phyloP scores from a whole-genome alignment of 92 coral and sea anemone genomes.

The Bergia sp. region DNA sequence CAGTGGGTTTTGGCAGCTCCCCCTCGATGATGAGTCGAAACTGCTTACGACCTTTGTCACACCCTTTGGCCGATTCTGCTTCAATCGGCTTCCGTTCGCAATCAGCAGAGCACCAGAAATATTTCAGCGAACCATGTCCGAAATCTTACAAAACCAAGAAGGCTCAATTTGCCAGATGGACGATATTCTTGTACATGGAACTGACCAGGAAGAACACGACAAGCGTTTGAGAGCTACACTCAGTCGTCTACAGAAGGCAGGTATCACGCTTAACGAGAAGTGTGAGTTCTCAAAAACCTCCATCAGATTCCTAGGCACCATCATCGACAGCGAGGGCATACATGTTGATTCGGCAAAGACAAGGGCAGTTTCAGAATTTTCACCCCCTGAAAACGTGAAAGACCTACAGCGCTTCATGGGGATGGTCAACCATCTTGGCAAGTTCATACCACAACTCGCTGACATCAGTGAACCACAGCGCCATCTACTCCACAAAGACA shows the following conservation, averaged over 20 bases:
- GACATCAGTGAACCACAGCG: slow-evolving; percentile 54
- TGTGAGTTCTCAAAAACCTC: slow-evolving; percentile 58
- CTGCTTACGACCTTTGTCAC: slow-evolving; percentile 40
- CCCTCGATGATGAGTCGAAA: slow-evolving; percentile 21
- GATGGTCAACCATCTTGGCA: slow-evolving; percentile 57
- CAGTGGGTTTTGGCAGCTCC: slow-evolving; percentile 53
- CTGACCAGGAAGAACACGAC: slow-evolving; percentile 57
- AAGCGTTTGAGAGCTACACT: slow-evolving; percentile 53
- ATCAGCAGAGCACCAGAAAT: slow-evolving; percentile 46
- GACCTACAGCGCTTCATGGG: slow-evolving; percentile 56
- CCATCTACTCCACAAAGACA: background rate
- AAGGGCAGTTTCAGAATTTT: slow-evolving; percentile 52
- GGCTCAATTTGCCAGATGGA: slow-evolving; percentile 58
- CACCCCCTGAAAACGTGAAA: slow-evolving; percentile 42
- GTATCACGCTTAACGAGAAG: slow-evolving; percentile 65
- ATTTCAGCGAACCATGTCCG: slow-evolving; percentile 56
- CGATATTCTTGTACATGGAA: slow-evolving; percentile 65
- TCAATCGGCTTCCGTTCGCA: slow-evolving; percentile 49
- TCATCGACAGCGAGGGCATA: slow-evolving; percentile 53
- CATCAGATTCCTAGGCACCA: slow-evolving; percentile 62
- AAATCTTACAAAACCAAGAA: slow-evolving; percentile 46
- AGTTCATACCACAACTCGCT: slow-evolving; percentile 43
- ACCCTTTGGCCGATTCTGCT: slow-evolving; percentile 46
- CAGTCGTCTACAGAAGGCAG: slow-evolving; percentile 49
- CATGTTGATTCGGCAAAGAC: slow-evolving; percentile 63